Evolutionary conservation across 2,113 vertebrate genomes (phyloP).

Genomic region (Nibea coibor): DNA sequence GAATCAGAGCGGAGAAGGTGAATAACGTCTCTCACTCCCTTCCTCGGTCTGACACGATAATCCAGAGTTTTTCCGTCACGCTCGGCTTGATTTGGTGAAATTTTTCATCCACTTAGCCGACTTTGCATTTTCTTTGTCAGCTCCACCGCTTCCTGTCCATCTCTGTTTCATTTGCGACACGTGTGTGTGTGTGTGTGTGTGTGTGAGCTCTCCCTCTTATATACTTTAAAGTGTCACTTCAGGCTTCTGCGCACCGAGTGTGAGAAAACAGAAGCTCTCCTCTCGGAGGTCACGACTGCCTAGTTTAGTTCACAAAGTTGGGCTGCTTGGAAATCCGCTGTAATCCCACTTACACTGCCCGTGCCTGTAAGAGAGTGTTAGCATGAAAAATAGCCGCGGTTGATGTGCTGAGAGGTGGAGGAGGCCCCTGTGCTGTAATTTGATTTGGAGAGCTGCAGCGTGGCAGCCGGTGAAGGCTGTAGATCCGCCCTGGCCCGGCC

Average conservation of each 20-base stretch:
- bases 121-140: neutral
- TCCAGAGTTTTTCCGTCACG: conserved; percentile 2
- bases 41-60: neutral
- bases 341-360: conserved; percentile 27
- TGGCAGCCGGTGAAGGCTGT: neutral
- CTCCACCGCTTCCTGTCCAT: neutral
- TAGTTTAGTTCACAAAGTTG: conserved; percentile 8
- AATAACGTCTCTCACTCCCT: neutral
- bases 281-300: conserved; percentile 9
- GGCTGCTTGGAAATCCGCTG: conserved; percentile 9
- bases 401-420: neutral
- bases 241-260: neutral
- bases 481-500: neutral
- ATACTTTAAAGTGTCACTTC: neutral
- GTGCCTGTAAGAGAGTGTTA: neutral
- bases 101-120: neutral
- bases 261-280: neutral
- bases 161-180: neutral
- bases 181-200: neutral
- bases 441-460: neutral
- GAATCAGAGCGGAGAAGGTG: neutral
- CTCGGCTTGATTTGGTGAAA: conserved; percentile 2
- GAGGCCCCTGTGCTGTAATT: neutral
- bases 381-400: conserved; percentile 3
- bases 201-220: neutral